Evolutionary conservation across 2,888 invertebrate genomes (phyloP), one percentile per base, ranked within the genome.

Genomic region (Eupithecia exiguata): DNA sequence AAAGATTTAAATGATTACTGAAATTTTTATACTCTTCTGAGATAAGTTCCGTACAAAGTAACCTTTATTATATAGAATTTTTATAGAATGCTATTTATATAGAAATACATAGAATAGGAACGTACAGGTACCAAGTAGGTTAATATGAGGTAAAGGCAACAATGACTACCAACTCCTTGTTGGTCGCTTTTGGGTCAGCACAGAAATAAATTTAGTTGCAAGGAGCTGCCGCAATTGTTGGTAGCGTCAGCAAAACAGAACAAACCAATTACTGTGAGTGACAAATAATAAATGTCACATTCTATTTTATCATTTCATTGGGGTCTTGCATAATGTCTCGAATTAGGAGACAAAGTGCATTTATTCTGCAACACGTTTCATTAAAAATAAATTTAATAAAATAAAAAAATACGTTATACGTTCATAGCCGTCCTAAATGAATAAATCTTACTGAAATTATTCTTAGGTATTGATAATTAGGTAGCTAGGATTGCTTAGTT

Each of bases 181-280:
- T 38, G 63, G 38, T 62, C 25, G 73, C 69, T 73, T 66, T 69
- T 70, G 66, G 73, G 73, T 73, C 73, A 67, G 38, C 74, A 70
- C 61, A 67, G 61, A 62, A 49, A 70, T 71, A 69, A 63, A 72
- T 63, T 72, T 30, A 30, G 38, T 63, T 63, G 69, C 72, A 68
- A 75, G 63, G 69, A 72, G 43, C 66, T 38, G 46, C 36, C 75
- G 49, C 69, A 70, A 63, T 53, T 63, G 69, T 18, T n/a, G 46
- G 75, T 70, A 75, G 35, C 30, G 68, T 43, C 53, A 53, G 70
- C 61, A 66, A 65, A 69, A 68, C 53, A 63, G 21, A 6, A 40
- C 7, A 21, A 7, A 66, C n/a, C 14, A 21, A 65, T 36, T n/a
- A n/a, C n/a, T 53, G 21, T 10, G 21, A 53, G 10, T 7, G n/a